Base-by-base conservation (phyloP, 2,888 invertebrate genomes). In the Cerceris rybyensis region DNA sequence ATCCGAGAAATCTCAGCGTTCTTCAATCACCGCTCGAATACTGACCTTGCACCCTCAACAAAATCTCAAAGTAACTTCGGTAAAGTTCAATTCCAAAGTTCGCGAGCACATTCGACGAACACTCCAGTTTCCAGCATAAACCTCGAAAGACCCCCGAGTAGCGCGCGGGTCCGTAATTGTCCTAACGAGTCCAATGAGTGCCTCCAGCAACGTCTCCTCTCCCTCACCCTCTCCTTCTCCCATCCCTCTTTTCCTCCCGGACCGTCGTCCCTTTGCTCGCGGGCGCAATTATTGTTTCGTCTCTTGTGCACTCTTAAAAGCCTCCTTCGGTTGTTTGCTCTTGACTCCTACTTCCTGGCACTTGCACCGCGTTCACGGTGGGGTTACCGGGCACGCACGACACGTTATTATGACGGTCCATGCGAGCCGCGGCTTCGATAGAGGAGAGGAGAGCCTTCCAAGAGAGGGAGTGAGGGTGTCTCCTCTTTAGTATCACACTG, bases 161-260 rank as follows among this genome's bases (percentile, higher is more conserved):
- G 17, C 16, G 14, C 49, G 70, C 57, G 52, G 59, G 52, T 52
- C 57, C 17, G 70, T 82, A 82, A 82, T 82, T 82, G 79, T 77
- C 66, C 79, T 82, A 82, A 82, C 75, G 79, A 82, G 82, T 68
- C 65, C 70, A 82, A 82, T 79, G 77, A 82, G 79, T 76, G 76
- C 55, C 64, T 58, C 67, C 57, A 71, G 65, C 46, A 54, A 57
- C 54, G 28, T 60, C 14, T 49, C 72, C 69, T 73, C 65, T 50
- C 28, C 49, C 46, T 9, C 63, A 2, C 46, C 41, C 71, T 16
- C 46, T 16, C 39, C 16, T 16, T 54, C 60, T 50, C 43, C 41
- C 65, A 16, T 8, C 9, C 42, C 17, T 17, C 14, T 16, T 43
- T 13, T 4, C 28, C 17, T 7, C 13, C 43, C 14, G n/a, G 14